Conservation (phyloP, 2,888 invertebrate species). For the Ferdinandea cuprea region DNA sequence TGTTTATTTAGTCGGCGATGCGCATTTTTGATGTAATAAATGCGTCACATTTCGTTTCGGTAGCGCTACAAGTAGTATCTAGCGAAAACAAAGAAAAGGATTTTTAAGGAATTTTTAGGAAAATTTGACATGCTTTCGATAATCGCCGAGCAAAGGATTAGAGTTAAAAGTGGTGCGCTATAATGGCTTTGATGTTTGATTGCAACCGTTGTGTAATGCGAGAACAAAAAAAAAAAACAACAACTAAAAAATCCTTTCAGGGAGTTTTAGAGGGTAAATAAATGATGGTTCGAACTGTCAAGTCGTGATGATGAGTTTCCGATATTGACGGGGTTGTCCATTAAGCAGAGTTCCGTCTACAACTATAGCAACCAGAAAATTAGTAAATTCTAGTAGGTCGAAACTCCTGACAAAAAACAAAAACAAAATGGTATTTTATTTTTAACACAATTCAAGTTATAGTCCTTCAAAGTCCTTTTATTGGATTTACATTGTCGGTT, state of each 20-base stretch:
- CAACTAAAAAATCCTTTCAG: constrained; percentile 53
- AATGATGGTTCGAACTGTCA: background rate
- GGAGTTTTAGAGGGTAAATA: constrained; percentile 12
- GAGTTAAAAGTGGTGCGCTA: background rate
- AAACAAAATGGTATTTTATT: too few species aligned
- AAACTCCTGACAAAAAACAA: too few species aligned
- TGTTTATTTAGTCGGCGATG: constrained; percentile 67
- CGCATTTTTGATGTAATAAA: constrained; percentile 56
- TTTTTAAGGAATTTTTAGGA: constrained; percentile 17
- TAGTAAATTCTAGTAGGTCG: too few species aligned
- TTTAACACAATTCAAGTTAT: too few species aligned
- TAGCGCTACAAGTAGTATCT: constrained; percentile 31
- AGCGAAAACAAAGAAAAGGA: constrained; percentile 1
- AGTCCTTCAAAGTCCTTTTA: too few species aligned
- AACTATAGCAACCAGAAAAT: too few species aligned
- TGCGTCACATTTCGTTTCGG: constrained; percentile 66
- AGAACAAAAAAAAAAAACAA: constrained; percentile 17
- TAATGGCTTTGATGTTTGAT: constrained; percentile 52
- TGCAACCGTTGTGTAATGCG: background rate
- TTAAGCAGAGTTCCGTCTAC: too few species aligned
- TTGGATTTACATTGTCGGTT: too few species aligned
- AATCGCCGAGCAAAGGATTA: constrained; percentile 53
- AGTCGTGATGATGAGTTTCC: constrained; percentile 14
- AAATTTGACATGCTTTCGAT: constrained; percentile 69
- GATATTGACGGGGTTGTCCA: too few species aligned